These are phyloP conservation scores for Sisyra nigra DNA, from an alignment of 2,888 invertebrate species.

Conservation along the genomic window DNA sequence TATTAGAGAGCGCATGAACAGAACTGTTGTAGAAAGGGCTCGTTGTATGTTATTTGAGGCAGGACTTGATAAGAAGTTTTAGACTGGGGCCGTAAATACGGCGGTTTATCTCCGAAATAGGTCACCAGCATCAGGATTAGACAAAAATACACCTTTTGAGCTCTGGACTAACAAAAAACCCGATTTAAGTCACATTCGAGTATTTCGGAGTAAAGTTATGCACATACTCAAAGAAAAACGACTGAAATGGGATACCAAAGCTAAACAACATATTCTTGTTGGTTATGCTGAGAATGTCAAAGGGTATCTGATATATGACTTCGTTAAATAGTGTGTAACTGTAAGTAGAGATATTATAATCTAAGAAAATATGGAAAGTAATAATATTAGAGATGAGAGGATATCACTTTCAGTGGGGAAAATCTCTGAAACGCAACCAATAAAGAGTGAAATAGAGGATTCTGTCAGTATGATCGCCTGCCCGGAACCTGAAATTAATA, in stretches of 20 bases:
- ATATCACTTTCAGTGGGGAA: neutral
- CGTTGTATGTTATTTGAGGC: slow-evolving; percentile 15
- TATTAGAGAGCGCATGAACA: slow-evolving; percentile 16
- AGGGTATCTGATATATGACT: slow-evolving; percentile 16
- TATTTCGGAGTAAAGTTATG: slow-evolving; percentile 20
- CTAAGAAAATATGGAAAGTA: neutral
- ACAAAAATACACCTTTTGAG: slow-evolving; percentile 17
- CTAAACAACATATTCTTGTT: slow-evolving; percentile 14
- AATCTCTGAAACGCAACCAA: neutral
- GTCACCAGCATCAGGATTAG: slow-evolving; percentile 9
- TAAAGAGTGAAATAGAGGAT: neutral
- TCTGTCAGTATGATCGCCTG: neutral
- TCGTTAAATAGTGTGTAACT: slow-evolving; percentile 10
- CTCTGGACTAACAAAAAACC: slow-evolving; percentile 18
- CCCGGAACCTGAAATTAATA: neutral
- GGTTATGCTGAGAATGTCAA: slow-evolving; percentile 16
- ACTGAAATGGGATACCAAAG: slow-evolving; percentile 18
- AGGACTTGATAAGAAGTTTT: slow-evolving; percentile 13
- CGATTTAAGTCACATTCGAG: slow-evolving; percentile 17
- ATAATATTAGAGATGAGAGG: neutral
- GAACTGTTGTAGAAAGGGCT: slow-evolving; percentile 16
- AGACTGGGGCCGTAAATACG: slow-evolving; percentile 16
- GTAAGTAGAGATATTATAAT: slow-evolving; percentile 13
- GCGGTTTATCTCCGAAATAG: slow-evolving; percentile 15
- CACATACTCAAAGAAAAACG: slow-evolving; percentile 18